Evolutionary conservation across 2,113 vertebrate species (phyloP).

Genomic region (Xenotilapia flavipinnis): DNA sequence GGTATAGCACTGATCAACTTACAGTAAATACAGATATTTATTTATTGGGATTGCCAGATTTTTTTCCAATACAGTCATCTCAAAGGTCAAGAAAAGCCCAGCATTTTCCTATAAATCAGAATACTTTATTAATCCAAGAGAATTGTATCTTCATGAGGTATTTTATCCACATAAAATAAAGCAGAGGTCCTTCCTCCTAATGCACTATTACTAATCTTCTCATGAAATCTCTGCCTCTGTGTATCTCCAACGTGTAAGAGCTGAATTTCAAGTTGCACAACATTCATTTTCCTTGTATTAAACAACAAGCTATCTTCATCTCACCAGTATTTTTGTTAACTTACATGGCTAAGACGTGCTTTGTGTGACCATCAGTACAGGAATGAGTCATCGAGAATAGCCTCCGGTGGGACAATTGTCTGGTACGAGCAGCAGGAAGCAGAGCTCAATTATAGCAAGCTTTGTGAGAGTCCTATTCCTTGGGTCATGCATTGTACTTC

Average conservation of each 20-base stretch:
- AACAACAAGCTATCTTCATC: background rate
- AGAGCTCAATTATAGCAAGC: slow-evolving; percentile 22
- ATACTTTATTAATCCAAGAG: background rate
- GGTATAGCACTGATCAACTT: background rate
- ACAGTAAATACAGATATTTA: background rate
- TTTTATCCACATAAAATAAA: background rate
- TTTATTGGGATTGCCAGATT: background rate
- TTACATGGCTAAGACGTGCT: background rate
- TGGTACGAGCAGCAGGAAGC: background rate
- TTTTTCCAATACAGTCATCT: background rate
- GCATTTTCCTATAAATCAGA: background rate
- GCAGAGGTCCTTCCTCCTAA: background rate
- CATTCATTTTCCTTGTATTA: background rate
- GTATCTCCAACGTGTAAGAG: background rate
- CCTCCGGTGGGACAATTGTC: slow-evolving; percentile 18
- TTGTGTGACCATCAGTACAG: slow-evolving; percentile 16
- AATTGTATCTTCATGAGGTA: background rate
- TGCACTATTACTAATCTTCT: background rate
- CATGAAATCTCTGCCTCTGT: background rate
- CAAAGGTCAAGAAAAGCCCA: background rate
- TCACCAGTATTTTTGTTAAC: background rate
- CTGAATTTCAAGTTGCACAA: background rate
- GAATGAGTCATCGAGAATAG: slow-evolving; percentile 15
- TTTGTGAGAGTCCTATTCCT: slow-evolving; percentile 17
- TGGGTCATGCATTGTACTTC: slow-evolving; percentile 8